Base-by-base conservation (phyloP, 2,888 invertebrate genomes). In the Agelastica alni region DNA sequence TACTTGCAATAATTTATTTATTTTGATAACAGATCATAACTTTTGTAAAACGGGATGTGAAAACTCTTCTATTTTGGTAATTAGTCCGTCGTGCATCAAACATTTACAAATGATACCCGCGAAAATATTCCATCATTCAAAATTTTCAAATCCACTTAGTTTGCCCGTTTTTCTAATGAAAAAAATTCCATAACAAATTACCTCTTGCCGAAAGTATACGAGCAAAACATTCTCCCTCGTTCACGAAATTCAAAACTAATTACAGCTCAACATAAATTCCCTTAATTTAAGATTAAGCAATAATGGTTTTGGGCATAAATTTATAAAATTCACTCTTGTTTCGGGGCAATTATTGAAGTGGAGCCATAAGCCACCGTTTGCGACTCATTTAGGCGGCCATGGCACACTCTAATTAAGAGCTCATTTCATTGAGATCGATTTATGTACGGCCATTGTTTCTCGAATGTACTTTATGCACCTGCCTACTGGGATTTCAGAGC, bases 361-460 rank as follows among this genome's bases (percentile, higher is more conserved):
- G 49, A 49, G 41, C 41, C 49, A 49, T 49, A 49, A 51, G 48
- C 61, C 55, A 63, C 59, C 58, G 59, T 61, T 59, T 60, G 55
- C 53, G 58, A 48, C 58, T 59, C 32, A 41, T 47, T 60, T 62
- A 61, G 61, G 59, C 62, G 65, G 65, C 60, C 53, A 39, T 31
- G 44, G 63, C 41, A 42, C 42, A 26, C 49, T 49, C 32, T 70
- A 72, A 72, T 72, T 70, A 72, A 70, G 70, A 69, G 69, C 66
- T 69, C 70, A 69, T 69, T 70, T 69, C 69, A 71, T 72, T 72
- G 62, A 63, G 68, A 69, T 70, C 70, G 69, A 71, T 71, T 72
- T 72, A 71, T 71, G 70, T 63, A 67, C 67, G 67, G 66, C 67
- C 64, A 63, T 49, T 49, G 49, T 49, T 49, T 49, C 49, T 49